Base-by-base conservation (phyloP, 2,113 vertebrate species). In the Sander lucioperca region DNA sequence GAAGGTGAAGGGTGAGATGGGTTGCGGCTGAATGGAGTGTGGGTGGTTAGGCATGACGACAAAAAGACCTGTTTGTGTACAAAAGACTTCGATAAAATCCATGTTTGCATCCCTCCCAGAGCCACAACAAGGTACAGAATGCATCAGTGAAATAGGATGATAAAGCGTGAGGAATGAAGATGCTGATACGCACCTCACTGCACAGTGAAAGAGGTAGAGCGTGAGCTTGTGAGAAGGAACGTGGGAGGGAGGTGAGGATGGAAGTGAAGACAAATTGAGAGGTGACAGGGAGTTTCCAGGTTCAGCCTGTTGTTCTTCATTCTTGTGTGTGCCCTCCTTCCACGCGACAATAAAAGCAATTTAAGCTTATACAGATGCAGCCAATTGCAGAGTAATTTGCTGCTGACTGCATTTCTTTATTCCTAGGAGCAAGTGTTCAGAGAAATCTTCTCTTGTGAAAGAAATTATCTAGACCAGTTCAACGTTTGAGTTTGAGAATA, bases 271-370 rank as follows among this genome's bases (percentile, higher is more conserved):
- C 15, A 4, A 15, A 43, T 56, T 12, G 13, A 54, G 59, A 73
- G 51, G 54, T 79, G 48, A 13, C 43, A 10, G 77, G 33, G 59
- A 54, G 59, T 84, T 76, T 66, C 47, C 62, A 56, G 15, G 36
- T 27, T 67, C 4, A 68, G 62, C 58, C 66, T 68, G 87, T 84
- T 90, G 50, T 86, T 85, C 63, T 69, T 84, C 73, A 89, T 89
- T 90, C 77, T 62, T 77, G 27, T 53, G 66, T 50, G 56, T n/a
- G 61, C 59, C 51, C 45, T 79, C 56, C 51, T 83, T 82, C 77
- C 57, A 64, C 79, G 77, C 43, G 72, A 79, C 59, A 77, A 65
- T 43, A 74, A 73, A 78, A 77, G 30, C 74, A 77, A 77, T 72
- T 85, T 67, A 59, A 54, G 66, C 54, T 36, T 30, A 57, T 58